These are phyloP conservation scores for Altica lythri DNA, from an alignment of 2,888 invertebrate genomes.

Conservation along the genomic window DNA sequence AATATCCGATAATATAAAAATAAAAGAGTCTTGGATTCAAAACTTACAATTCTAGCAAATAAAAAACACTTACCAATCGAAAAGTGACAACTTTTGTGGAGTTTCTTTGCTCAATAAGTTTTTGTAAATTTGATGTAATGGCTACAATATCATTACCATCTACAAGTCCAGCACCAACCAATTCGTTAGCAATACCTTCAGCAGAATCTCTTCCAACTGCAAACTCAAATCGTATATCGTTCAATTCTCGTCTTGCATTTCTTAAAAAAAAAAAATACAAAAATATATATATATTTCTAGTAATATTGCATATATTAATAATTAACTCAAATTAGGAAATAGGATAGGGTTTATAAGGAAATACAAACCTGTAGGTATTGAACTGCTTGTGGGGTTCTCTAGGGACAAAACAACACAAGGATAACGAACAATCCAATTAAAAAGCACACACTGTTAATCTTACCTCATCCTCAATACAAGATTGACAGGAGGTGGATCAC, in stretches of 20 bases:
- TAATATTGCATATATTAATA: background rate
- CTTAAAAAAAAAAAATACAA: slow-evolving; percentile 58
- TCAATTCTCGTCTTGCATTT: slow-evolving; percentile 87
- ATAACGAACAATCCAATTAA: slow-evolving; percentile 17
- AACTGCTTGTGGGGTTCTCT: slow-evolving; percentile 45
- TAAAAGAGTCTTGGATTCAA: no score
- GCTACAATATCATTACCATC: slow-evolving; percentile 88
- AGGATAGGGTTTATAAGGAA: slow-evolving; percentile 15
- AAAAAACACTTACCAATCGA: slow-evolving; percentile 69
- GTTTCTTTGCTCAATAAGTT: slow-evolving; percentile 77
- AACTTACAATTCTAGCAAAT: no score
- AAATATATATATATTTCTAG: background rate
- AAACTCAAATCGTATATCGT: slow-evolving; percentile 98
- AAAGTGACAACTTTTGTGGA: slow-evolving; percentile 81
- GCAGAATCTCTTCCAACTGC: slow-evolving; percentile 86
- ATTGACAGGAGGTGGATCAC: slow-evolving; percentile 65
- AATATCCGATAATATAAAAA: no score
- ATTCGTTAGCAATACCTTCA: slow-evolving; percentile 91
- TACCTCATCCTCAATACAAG: slow-evolving; percentile 87
- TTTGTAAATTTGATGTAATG: slow-evolving; percentile 92
- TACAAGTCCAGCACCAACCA: slow-evolving; percentile 94
- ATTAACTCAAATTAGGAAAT: background rate
- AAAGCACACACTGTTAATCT: slow-evolving; percentile 30
- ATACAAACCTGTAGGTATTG: slow-evolving; percentile 42
- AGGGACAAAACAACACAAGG: slow-evolving; percentile 27